Evolutionary conservation across 1,140 invertebrate genomes (phyloP), one percentile per base, ranked within the genome.

Genomic region (Rhopalosiphum padi): DNA sequence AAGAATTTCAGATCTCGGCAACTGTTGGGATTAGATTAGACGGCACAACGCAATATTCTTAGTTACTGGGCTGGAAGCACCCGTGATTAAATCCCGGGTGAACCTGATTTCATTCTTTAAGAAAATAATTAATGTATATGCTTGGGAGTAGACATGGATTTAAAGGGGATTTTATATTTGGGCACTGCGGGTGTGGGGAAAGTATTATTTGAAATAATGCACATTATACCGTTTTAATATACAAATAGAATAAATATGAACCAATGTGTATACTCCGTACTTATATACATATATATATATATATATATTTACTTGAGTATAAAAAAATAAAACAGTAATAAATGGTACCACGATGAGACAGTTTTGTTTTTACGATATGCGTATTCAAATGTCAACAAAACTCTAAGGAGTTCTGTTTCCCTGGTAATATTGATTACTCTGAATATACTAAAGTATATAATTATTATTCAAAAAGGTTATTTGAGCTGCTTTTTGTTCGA

Each of bases 361-460:
- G 82, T 93, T 93, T 93, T 86, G 46, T 93, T 93, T 93, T 93
- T 85, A 93, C 53, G 91, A 93, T 86, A 48, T 85, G 82, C 82
- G 82, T 53, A 51, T 83, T 93, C 91, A 86, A 93, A 93, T 93
- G 91, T 93, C 91, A 93, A 93, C 82, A 93, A 86, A 93, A 86
- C 48, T 85, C 85, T 85, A 93, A 93, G 82, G 91, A 93, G 77
- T 93, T 93, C 91, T 85, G 91, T 93, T 93, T 85, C 91, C 91
- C 91, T 93, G 82, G 91, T 51, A 93, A 93, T 93, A 93, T 93
- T 85, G 91, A 93, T 93, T 93, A 93, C 77, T 93, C 60, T 48
- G 15, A 41, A 86, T 37, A 48, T 30, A 91, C 22, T 15, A 83
- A n/a, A 93, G 46, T 83, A 51, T 37, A 55, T 83, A 91, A 60